Base-by-base conservation (phyloP, 1,140 invertebrate genomes). In the Pectinophora gossypiella region DNA sequence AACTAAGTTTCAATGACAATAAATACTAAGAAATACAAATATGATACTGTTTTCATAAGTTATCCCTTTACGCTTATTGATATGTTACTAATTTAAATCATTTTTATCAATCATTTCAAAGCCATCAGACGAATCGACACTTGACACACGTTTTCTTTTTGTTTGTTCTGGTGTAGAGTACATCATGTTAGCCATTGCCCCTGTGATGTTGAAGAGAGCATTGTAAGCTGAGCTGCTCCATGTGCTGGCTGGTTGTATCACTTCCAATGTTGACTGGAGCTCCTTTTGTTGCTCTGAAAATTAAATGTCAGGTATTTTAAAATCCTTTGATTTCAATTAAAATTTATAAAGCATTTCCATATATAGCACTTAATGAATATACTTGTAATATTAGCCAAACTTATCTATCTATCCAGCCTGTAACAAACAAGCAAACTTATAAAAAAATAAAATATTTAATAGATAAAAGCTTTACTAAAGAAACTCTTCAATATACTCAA, bases 81-180 rank as follows among this genome's bases (percentile, higher is more conserved):
- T 56, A 56, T 35, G 51, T 19, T 19, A 19, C 19, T 44, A 44
- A 10, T 38, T 66, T 48, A 79, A 44, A 55, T 86, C 83, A 68
- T 71, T 74, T 74, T 83, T 76, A 61, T 87, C 81, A 57, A 87
- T 73, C 53, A 87, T 85, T 76, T 85, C 84, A 74, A 87, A 87
- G 20, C 84, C 81, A 75, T 87, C 84, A 46, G 84, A 81, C 48
- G 77, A 85, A 56, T 82, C 81, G 49, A 66, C 59, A 69, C 84
- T 85, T 23, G 71, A 71, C 20, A 83, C 42, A 50, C 76, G 53
- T 54, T 73, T 74, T 48, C 74, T 74, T 68, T 70, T 81, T 23
- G 61, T 73, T 9, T 59, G 55, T 42, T 68, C 64, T 43, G 61
- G 49, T 42, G 69, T 48, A 51, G 60, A 61, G 48, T 77, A 75